Evolutionary conservation across 2,888 invertebrate species (phyloP), one percentile per base, ranked within the genome.

Genomic region (Eilema sororculum): DNA sequence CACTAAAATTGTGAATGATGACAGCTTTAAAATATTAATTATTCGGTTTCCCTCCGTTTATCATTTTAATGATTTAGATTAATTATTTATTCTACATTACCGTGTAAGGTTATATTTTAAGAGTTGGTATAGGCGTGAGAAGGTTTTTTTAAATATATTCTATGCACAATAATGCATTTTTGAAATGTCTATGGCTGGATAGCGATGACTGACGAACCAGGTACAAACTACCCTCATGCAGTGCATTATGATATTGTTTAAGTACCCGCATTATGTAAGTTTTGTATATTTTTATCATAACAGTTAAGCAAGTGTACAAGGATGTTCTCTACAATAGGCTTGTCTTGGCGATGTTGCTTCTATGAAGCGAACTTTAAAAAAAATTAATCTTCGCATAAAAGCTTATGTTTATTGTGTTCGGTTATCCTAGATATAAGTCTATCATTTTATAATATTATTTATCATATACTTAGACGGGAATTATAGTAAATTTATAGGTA

Each of bases 141-240:
- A 85, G 83, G 72, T 73, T 25, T 77, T 76, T 78, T 79, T 78
- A 80, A 84, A 86, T 87, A 86, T 88, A 87, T 87, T 90, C 88
- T 89, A 90, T 91, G 91, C 93, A 93, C 91, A 91, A 92, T 83
- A 87, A 87, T 88, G 91, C 90, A 92, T 93, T 92, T 93, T 68
- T 80, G 78, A 87, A 83, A 87, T 87, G 90, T 90, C 90, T 89
- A 86, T 80, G 78, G 76, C 78, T 76, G 82, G 84, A 84, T 79
- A 85, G 80, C 79, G 76, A 81, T 86, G 92, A 93, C 91, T 92
- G 90, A 91, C 77, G 84, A 85, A 79, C 83, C 91, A 87, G 93
- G 92, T 93, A 94, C 93, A 93, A 92, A 87, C 86, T 89, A 92
- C 89, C 90, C 91, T 92, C 92, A 91, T 87, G 84, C 92, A 91